Evolutionary conservation across 2,888 invertebrate species (phyloP).

Genomic region (Leptodirus hochenwartii): DNA sequence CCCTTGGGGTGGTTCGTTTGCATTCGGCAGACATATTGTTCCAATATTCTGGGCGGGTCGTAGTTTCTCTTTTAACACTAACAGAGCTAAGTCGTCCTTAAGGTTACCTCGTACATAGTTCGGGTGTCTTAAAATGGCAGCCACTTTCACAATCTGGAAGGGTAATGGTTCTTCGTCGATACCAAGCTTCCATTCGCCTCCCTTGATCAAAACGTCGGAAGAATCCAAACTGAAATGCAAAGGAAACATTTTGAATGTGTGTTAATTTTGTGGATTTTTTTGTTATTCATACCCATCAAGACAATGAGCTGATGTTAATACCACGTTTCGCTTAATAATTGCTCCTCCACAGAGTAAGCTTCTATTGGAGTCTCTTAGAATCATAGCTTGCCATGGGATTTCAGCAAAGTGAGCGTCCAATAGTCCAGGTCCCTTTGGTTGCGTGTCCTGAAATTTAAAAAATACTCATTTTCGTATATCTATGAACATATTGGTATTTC

Average conservation of each 20-base stretch:
- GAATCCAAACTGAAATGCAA: slow-evolving; percentile 33
- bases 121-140: slow-evolving; percentile 51
- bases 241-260: background rate
- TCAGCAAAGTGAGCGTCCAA: slow-evolving; percentile 57
- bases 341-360: slow-evolving; percentile 64
- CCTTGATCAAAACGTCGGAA: slow-evolving; percentile 53
- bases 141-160: slow-evolving; percentile 58
- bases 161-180: slow-evolving; percentile 64
- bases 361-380: slow-evolving; percentile 49
- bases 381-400: slow-evolving; percentile 78
- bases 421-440: slow-evolving; percentile 31
- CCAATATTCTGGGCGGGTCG: slow-evolving; percentile 52
- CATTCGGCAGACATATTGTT: slow-evolving; percentile 48
- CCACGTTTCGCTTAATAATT: slow-evolving; percentile 53
- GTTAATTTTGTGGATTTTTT: background rate
- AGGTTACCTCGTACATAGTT: slow-evolving; percentile 36
- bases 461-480: slow-evolving; percentile 2
- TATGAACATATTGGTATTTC: too few relatives aligned
- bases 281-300: slow-evolving; percentile 45
- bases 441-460: slow-evolving; percentile 24
- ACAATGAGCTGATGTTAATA: slow-evolving; percentile 64
- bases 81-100: slow-evolving; percentile 51
- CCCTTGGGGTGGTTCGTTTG: slow-evolving; percentile 32
- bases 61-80: slow-evolving; percentile 44
- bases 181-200: slow-evolving; percentile 71